These are phyloP conservation scores for Protophormia terraenovae DNA, from an alignment of 2,888 invertebrate species.

Conservation along the genomic window DNA sequence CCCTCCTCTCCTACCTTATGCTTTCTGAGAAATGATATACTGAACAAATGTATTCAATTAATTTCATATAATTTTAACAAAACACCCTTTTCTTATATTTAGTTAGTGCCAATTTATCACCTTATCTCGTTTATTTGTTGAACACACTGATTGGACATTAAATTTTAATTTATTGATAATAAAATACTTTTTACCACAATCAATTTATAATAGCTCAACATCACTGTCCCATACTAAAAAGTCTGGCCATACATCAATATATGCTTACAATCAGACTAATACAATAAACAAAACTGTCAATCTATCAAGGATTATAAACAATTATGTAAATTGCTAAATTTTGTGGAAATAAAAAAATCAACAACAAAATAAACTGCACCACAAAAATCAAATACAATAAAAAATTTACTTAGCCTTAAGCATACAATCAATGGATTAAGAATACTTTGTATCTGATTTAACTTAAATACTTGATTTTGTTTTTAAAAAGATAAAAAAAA, in stretches of 20 bases:
- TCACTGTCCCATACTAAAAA: background rate
- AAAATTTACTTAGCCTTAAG: background rate
- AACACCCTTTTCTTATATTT: no score
- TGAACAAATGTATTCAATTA: no score
- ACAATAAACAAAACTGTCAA: slow-evolving; percentile 17
- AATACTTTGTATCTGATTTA: background rate
- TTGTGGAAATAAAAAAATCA: background rate
- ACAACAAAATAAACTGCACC: background rate
- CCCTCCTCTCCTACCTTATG: no score
- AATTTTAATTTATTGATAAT: background rate
- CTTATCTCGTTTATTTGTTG: background rate
- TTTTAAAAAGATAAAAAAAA: background rate
- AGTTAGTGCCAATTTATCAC: background rate
- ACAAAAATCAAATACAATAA: background rate
- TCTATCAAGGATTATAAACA: background rate
- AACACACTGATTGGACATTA: background rate
- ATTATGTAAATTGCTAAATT: background rate
- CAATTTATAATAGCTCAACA: background rate
- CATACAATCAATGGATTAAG: background rate
- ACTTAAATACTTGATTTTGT: background rate
- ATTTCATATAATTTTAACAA: no score
- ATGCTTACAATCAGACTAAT: background rate
- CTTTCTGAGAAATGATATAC: no score
- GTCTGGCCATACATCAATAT: background rate
- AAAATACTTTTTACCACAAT: background rate